These are phyloP conservation scores for Macrophya alboannulata DNA, from an alignment of 2,888 invertebrate species.

Conservation along the genomic window DNA sequence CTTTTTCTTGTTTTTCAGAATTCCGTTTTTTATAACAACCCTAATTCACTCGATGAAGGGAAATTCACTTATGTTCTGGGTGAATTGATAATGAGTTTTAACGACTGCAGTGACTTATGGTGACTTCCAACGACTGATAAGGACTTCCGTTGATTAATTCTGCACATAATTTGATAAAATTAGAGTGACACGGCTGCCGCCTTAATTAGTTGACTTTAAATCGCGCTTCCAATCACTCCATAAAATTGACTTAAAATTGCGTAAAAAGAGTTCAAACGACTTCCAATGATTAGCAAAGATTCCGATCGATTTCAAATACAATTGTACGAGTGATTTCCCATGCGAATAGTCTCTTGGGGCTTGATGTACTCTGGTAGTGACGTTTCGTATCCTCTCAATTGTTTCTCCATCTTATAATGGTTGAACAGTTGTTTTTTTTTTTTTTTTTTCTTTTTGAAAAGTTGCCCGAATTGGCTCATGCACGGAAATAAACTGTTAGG, in stretches of 20 bases:
- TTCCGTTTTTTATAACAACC: not conserved
- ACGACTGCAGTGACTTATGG: too few relatives aligned
- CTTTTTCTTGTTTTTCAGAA: not conserved
- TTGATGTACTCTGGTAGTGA: not conserved
- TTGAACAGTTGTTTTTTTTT: not conserved
- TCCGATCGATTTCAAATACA: not conserved
- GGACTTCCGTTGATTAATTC: too few relatives aligned
- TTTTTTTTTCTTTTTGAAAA: too few relatives aligned
- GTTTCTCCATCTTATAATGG: not conserved
- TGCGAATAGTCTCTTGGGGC: not conserved
- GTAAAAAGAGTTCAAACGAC: not conserved
- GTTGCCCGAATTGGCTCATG: too few relatives aligned
- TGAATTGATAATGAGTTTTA: not conserved
- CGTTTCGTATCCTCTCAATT: not conserved
- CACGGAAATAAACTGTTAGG: not conserved
- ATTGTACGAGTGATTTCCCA: conserved; percentile 4
- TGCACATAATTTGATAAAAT: too few relatives aligned
- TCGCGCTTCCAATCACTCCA: too few relatives aligned
- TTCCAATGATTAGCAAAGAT: conserved; percentile 4
- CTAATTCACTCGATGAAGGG: not conserved
- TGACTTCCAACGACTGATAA: too few relatives aligned
- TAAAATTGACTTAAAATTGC: too few relatives aligned
- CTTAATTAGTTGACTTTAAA: too few relatives aligned
- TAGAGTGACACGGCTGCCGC: too few relatives aligned
- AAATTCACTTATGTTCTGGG: not conserved